Conservation (phyloP, 1,140 invertebrate species). For the Ganaspis sp. region DNA sequence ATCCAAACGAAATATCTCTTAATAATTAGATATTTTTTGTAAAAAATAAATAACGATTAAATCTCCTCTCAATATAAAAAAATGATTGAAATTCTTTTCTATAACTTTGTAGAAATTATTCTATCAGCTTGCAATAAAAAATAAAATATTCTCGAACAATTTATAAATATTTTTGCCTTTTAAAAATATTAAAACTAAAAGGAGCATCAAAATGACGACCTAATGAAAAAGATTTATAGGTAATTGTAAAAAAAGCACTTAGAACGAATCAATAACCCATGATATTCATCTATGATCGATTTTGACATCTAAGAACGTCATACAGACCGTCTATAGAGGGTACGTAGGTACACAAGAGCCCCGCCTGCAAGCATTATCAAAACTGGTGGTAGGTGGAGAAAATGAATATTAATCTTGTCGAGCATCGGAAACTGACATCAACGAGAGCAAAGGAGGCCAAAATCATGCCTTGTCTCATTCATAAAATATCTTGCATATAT, state of each 20-base stretch:
- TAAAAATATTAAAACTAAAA: too few species aligned
- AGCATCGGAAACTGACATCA: constrained; percentile 35
- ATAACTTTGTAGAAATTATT: too few species aligned
- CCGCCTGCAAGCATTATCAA: constrained; percentile 43
- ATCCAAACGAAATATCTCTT: too few species aligned
- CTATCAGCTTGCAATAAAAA: too few species aligned
- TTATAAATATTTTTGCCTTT: too few species aligned
- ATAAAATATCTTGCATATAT: background rate
- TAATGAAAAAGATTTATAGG: background rate
- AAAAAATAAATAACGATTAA: too few species aligned
- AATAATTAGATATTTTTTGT: too few species aligned
- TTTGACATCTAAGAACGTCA: constrained; percentile 35
- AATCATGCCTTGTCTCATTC: background rate
- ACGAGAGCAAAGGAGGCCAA: background rate
- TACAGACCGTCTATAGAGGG: constrained; percentile 38
- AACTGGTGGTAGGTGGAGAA: constrained; percentile 31
- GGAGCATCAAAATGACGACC: too few species aligned
- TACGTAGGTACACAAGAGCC: constrained; percentile 41
- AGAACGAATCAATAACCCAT: constrained; percentile 51
- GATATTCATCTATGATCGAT: constrained; percentile 42
- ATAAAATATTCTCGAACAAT: too few species aligned
- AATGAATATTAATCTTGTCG: constrained; percentile 56
- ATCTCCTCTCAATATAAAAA: too few species aligned
- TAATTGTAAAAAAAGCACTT: background rate
- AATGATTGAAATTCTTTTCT: too few species aligned